Base-by-base conservation (phyloP, 2,797 vertebrate species). In the Cryptoprocta ferox region DNA sequence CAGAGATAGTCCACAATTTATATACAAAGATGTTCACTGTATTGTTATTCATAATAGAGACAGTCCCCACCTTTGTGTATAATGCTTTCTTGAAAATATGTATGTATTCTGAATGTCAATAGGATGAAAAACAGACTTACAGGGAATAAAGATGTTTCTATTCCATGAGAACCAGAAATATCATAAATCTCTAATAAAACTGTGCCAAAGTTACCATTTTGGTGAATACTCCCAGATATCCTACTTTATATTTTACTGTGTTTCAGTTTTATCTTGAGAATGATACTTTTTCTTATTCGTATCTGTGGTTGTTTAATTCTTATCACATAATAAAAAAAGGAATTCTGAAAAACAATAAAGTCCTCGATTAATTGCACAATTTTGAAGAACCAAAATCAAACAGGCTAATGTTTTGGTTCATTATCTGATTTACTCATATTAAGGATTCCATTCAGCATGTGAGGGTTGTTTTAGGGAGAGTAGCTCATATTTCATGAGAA, bases 1-100 rank as follows among this genome's bases (percentile, higher is more conserved):
- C 15, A 70, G 32, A 59, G 21, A 82, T n/a, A 50, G 21, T 37
- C 48, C 12, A 48, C 48, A 83, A 73, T 82, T 79, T 66, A 73
- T 45, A 73, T 53, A 59, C 32, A 75, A 66, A 90, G 6, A 90
- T 83, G 45, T 68, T 75, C 18, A 80, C 53, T 91, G 11, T 35
- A 94, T 30, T 94, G 16, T 89, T 92, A 92, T 80, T 92, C 30
- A 68, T 39, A 81, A 76, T 75, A 92, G 59, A 75, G 45, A 78
- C 3, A 91, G 42, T 91, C 81, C 6, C 32, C 75, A 56, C 19
- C 26, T 90, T 86, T 79, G 26, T 73, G 3, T 82, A 3, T 24
- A 71, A 92, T 56, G 10, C 3, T 13, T 73, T 83, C 42, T 95
- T 82, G 39, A 96, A 87, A 94, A 87, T 65, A 68, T 68, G 6